phyloP scores from a whole-genome alignment of 2,888 invertebrate species.

The Melanotus villosus region DNA sequence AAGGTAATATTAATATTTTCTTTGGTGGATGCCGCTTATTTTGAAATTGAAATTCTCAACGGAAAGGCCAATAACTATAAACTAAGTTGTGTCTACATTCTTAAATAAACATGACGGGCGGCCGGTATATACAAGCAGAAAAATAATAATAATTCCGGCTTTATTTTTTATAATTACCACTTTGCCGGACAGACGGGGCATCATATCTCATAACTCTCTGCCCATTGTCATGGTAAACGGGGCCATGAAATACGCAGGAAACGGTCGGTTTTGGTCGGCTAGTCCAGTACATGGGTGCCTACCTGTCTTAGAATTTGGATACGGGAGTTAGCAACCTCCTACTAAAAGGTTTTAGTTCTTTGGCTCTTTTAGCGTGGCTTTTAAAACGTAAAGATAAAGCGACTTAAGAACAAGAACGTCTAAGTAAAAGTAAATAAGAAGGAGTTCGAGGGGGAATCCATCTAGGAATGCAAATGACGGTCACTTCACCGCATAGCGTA shows the following conservation, averaged over 20 bases:
- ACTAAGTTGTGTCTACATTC: constrained; percentile 54
- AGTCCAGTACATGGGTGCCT: constrained; percentile 11
- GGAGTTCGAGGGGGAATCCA: constrained; percentile 26
- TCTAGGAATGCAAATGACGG: constrained; percentile 52
- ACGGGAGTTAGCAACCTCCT: constrained; percentile 32
- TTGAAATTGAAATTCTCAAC: constrained; percentile 52
- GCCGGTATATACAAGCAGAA: constrained; percentile 50
- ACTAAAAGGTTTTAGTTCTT: constrained; percentile 42
- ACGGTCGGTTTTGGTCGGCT: constrained; percentile 36
- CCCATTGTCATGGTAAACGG: constrained; percentile 61
- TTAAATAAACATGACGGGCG: constrained; percentile 54
- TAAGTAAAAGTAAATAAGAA: constrained; percentile 44
- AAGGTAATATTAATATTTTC: constrained; percentile 39
- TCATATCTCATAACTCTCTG: constrained; percentile 57
- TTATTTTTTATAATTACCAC: constrained; percentile 60
- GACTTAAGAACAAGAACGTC: constrained; percentile 19
- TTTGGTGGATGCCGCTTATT: constrained; percentile 39
- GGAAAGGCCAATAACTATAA: constrained; percentile 52
- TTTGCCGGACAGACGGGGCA: constrained; percentile 50
- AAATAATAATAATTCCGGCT: constrained; percentile 52
- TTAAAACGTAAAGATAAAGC: constrained; percentile 28
- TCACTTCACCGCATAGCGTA: constrained; percentile 43
- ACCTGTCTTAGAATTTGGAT: constrained; percentile 37
- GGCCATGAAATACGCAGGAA: constrained; percentile 58
- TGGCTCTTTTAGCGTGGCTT: constrained; percentile 37